Evolutionary conservation across 2,113 vertebrate species (phyloP).

Genomic region (Tautogolabrus adspersus): DNA sequence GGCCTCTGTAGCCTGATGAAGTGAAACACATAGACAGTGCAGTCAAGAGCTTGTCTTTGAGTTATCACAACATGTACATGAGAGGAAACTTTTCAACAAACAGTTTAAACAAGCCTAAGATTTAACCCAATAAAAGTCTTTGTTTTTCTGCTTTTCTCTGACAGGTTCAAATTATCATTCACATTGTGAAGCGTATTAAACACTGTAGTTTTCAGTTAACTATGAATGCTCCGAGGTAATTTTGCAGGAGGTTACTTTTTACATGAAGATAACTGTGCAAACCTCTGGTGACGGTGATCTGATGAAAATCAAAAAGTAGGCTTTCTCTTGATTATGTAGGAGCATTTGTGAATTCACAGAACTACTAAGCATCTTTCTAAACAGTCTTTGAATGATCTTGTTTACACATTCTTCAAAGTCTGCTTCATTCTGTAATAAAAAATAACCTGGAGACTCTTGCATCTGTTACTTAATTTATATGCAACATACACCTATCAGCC

Average conservation of each 20-base stretch:
- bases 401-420: neutral
- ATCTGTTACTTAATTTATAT: neutral
- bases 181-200: neutral
- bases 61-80: neutral
- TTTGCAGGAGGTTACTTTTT: constrained; percentile 43
- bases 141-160: neutral
- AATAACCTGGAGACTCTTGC: neutral
- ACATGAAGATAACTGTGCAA: constrained; percentile 67
- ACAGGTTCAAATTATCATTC: neutral
- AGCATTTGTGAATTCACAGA: constrained; percentile 27
- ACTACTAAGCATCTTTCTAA: neutral
- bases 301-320: constrained; percentile 47
- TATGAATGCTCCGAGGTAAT: constrained; percentile 27
- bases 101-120: neutral
- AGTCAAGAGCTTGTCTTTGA: constrained; percentile 14
- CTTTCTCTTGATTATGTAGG: constrained; percentile 4
- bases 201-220: neutral
- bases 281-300: constrained; percentile 60
- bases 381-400: neutral
- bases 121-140: neutral
- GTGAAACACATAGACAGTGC: constrained; percentile 39
- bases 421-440: neutral
- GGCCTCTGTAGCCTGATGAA: constrained; percentile 74
- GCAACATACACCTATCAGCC: neutral
- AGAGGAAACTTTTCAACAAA: neutral